These are phyloP conservation scores for Pachycephala philippinensis DNA, from an alignment of 2,113 vertebrate species.

Conservation along the genomic window DNA sequence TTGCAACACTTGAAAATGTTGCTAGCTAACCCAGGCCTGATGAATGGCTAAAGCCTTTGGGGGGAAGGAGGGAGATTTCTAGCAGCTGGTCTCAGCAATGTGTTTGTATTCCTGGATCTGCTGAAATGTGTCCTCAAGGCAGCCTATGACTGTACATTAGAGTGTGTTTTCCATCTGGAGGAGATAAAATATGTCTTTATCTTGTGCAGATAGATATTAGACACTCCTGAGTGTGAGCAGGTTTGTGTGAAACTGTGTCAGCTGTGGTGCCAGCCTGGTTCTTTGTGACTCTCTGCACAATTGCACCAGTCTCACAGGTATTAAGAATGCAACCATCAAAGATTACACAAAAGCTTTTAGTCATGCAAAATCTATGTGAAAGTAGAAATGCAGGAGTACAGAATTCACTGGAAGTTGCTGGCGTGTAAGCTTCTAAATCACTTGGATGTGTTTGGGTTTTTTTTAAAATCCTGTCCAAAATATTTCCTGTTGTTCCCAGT, in stretches of 20 bases:
- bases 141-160: neutral
- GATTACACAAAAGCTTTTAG: neutral
- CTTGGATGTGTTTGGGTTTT: neutral
- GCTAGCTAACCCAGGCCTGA: neutral
- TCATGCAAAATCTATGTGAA: neutral
- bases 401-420: neutral
- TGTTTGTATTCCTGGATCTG: neutral
- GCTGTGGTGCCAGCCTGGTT: neutral
- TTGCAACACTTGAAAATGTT: neutral
- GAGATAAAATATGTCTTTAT: neutral
- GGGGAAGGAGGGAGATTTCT: neutral
- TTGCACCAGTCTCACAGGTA: neutral
- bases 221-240: neutral
- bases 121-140: neutral
- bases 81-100: neutral
- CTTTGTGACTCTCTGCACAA: neutral
- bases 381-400: neutral
- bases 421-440: neutral
- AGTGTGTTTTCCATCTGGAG: neutral
- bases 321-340: neutral
- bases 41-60: neutral
- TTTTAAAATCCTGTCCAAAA: neutral
- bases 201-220: neutral
- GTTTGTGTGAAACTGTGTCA: neutral
- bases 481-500: neutral